Evolutionary conservation across 2,888 invertebrate genomes (phyloP).

Genomic region (Aphrophora alni): DNA sequence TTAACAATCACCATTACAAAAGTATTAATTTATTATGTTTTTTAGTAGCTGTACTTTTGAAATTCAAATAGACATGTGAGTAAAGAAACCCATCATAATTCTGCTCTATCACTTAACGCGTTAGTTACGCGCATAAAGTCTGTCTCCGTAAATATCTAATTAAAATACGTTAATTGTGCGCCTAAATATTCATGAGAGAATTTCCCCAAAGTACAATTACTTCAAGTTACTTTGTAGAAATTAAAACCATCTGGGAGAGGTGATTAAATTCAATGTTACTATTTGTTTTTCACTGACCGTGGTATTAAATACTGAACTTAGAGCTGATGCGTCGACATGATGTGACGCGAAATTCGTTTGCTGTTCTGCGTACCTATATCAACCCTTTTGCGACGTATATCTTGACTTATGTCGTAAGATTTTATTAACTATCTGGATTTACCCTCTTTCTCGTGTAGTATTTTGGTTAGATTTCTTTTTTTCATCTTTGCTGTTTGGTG

Average conservation of each 20-base stretch:
- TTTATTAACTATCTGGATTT: no score
- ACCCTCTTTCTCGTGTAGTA: no score
- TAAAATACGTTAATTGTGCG: neutral
- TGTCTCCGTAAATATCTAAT: neutral
- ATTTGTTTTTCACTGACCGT: neutral
- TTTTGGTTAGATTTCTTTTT: no score
- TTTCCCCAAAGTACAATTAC: neutral
- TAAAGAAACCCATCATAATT: neutral
- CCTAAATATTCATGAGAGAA: neutral
- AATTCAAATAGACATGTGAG: neutral
- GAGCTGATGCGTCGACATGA: no score
- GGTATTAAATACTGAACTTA: no score
- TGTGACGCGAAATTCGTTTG: no score
- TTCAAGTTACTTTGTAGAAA: neutral
- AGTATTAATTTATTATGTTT: no score
- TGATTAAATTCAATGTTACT: neutral
- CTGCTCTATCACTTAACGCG: neutral
- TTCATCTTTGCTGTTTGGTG: no score
- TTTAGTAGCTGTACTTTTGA: neutral
- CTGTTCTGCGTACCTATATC: no score
- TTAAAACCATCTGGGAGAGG: neutral
- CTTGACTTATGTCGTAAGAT: no score
- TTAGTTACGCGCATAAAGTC: neutral
- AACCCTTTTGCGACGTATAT: no score
- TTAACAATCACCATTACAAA: no score